phyloP scores from a whole-genome alignment of 2,888 invertebrate species.

The Steinernema hermaphroditum region DNA sequence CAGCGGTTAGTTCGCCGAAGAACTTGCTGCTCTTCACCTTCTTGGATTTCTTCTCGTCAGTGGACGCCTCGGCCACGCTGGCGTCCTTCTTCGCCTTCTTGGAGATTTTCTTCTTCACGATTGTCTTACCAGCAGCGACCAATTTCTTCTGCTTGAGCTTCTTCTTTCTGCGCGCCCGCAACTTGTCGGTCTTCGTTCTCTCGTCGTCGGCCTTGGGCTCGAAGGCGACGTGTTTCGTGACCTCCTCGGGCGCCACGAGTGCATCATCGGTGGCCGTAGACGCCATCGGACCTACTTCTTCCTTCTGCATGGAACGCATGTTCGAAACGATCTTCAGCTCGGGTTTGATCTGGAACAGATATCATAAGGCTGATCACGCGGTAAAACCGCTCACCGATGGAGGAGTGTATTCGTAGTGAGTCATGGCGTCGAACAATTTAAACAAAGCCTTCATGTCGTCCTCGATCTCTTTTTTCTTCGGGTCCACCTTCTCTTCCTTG shows the following conservation, averaged over 20 bases:
- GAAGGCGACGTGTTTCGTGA: conserved; percentile 65
- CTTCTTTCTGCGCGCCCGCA: conserved; percentile 83
- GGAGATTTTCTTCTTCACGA: conserved; percentile 29
- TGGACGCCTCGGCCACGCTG: not conserved
- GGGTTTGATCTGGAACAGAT: conserved; percentile 71
- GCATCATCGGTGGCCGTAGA: conserved; percentile 51
- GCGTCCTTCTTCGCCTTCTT: conserved; percentile 32
- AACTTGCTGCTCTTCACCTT: conserved; percentile 22
- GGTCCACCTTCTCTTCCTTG: conserved; percentile 71
- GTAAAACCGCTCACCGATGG: conserved; percentile 65
- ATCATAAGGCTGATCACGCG: not conserved
- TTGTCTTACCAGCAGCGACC: conserved; percentile 32
- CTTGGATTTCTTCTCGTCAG: not conserved
- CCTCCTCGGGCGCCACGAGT: conserved; percentile 61
- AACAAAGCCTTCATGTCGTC: conserved; percentile 79
- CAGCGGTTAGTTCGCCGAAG: conserved; percentile 29
- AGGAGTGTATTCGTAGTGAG: conserved; percentile 92
- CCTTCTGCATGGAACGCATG: conserved; percentile 85
- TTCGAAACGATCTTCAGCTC: conserved; percentile 89
- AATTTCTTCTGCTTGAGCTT: conserved; percentile 77
- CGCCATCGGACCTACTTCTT: conserved; percentile 91
- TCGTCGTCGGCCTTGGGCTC: conserved; percentile 77
- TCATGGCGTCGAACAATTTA: conserved; percentile 83
- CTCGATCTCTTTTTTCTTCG: conserved; percentile 79
- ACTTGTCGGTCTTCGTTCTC: conserved; percentile 82